A percentile compares a stretch with the other conserved stretches of the same genome.
Evolutionary conservation across 2,113 vertebrate genomes (phyloP).

Genomic region (Numida meleagris): DNA sequence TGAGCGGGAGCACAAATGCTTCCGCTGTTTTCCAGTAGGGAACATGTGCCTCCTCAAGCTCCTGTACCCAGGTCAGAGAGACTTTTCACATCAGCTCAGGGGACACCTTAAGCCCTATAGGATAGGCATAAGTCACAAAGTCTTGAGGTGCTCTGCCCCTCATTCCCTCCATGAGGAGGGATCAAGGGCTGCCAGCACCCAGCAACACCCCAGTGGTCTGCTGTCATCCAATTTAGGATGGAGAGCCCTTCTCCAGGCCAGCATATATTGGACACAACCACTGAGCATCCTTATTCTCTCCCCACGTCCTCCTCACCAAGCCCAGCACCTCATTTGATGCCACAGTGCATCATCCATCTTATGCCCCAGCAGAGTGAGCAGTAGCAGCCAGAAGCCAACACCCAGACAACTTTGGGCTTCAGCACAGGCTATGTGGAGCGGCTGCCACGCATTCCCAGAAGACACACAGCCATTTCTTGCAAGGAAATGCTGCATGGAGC

Average conservation of each 20-base stretch:
- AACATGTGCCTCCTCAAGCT: not conserved
- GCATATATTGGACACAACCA: not conserved
- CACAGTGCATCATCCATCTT: not conserved
- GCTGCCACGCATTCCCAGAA: not conserved
- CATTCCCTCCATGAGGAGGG: not conserved
- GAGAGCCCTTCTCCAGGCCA: not conserved
- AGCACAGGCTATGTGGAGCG: fast-evolving
- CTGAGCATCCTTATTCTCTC: not conserved
- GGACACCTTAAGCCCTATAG: not conserved
- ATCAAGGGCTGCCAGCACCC: not conserved
- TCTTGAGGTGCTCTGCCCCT: not conserved
- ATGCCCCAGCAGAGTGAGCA: not conserved
- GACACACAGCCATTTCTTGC: not conserved
- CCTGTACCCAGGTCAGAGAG: not conserved
- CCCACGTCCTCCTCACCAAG: not conserved
- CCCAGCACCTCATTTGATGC: not conserved
- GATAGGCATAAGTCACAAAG: not conserved
- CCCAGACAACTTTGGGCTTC: fast-evolving
- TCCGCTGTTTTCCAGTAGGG: not conserved
- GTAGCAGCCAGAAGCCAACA: not conserved
- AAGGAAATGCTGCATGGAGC: not conserved
- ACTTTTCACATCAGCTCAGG: not conserved
- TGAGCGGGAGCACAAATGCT: not conserved
- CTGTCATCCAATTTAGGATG: fast-evolving
- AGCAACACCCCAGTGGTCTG: not conserved